Evolutionary conservation across 2,797 vertebrate species (phyloP).

Genomic region (Onychomys torridus): DNA sequence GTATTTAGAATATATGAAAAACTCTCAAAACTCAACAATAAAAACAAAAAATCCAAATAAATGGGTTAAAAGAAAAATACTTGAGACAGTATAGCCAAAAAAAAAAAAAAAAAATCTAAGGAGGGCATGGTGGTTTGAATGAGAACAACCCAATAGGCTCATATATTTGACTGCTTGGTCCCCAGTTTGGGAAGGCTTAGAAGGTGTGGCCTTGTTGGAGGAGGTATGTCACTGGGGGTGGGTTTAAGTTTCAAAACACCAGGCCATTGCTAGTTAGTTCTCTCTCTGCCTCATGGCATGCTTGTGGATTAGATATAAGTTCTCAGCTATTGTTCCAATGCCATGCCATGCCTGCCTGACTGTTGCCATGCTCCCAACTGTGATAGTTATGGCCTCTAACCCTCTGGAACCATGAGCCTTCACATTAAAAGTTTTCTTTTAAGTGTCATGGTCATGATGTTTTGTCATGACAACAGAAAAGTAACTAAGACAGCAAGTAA

Average conservation of each 20-base stretch:
- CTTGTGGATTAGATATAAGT: not conserved
- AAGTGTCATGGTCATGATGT: not conserved
- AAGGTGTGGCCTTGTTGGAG: not conserved
- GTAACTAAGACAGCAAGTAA: slow-evolving; percentile 27
- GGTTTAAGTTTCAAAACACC: not conserved
- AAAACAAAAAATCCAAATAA: slow-evolving; percentile 12
- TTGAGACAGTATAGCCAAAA: not conserved
- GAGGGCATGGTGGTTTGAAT: not conserved
- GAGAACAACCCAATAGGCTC: not conserved
- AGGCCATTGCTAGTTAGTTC: not conserved
- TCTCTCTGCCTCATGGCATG: not conserved
- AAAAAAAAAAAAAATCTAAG: not conserved
- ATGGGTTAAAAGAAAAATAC: not conserved
- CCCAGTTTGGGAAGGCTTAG: not conserved
- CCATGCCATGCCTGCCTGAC: not conserved
- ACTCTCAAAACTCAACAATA: slow-evolving; percentile 41
- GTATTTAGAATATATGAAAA: not conserved
- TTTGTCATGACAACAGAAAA: not conserved
- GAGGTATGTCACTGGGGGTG: not conserved
- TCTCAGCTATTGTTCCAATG: not conserved
- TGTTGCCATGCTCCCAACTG: not conserved
- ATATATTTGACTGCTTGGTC: not conserved
- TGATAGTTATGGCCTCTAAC: not conserved
- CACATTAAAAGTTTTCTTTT: not conserved
- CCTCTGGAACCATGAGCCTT: not conserved